Evolutionary conservation across 2,888 invertebrate species (phyloP).

Genomic region (Nephrotoma flavescens): DNA sequence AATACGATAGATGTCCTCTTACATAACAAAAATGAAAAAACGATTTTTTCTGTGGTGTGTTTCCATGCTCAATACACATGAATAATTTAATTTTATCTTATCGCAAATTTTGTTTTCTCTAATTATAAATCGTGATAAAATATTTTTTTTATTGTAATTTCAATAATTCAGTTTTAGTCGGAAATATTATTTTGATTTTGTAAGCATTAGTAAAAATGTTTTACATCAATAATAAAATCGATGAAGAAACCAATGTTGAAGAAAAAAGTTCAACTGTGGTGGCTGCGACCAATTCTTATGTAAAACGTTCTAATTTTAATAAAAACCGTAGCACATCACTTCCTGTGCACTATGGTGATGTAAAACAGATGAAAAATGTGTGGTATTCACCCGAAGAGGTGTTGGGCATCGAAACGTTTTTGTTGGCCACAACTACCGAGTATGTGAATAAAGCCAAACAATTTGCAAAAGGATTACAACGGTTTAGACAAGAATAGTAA

Average conservation of each 20-base stretch:
- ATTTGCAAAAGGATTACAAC: not conserved
- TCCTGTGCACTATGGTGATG: not conserved
- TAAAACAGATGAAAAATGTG: not conserved
- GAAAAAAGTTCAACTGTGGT: not conserved
- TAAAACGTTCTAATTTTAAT: not conserved
- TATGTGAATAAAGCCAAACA: not conserved
- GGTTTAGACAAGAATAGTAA: not conserved
- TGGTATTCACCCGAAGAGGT: not conserved
- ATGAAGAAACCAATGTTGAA: not conserved
- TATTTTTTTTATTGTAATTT: not conserved
- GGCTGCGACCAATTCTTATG: not conserved
- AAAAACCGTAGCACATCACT: not conserved
- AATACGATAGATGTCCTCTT: not conserved
- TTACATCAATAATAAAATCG: not conserved
- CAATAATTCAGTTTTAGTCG: not conserved
- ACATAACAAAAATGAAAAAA: not conserved
- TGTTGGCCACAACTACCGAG: not conserved
- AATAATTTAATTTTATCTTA: not conserved
- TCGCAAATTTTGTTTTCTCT: not conserved
- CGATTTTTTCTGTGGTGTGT: not conserved
- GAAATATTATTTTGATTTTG: not conserved
- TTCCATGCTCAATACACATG: not conserved
- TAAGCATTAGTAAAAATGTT: not conserved
- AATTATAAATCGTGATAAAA: not conserved
- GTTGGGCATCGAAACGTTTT: not conserved